Base-by-base conservation (phyloP, 2,797 vertebrate species). In the Cirrhinus molitorella region DNA sequence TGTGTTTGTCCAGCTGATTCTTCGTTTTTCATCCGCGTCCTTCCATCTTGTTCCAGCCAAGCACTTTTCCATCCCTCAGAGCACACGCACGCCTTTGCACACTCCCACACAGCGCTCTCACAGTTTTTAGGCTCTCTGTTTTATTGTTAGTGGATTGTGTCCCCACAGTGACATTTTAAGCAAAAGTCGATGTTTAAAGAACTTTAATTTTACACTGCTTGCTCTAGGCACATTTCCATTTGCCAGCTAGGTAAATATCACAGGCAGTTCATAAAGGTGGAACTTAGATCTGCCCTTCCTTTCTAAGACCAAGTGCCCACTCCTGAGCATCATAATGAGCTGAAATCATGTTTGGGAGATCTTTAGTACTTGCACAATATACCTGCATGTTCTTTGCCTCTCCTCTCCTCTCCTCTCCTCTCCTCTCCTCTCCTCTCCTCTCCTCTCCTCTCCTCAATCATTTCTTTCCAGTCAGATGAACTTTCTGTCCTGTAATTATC, bases 1-100 rank as follows among this genome's bases (percentile, higher is more conserved):
- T 79, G 37, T 83, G 40, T 89, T 89, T 90, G 76, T 89, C 81
- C 76, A 87, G 85, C 66, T 88, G 81, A 90, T 87, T 83, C 81
- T 70, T 83, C 81, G 83, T 87, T 85, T 73, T 88, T 86, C 70
- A 80, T 85, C 80, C 75, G 75, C 53, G 21, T 57, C 73, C 84
- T 51, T 72, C 83, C n/a, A 3, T 87, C 87, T 85, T 65, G 25
- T 66, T 85, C 31, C 89, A 86, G 85, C 88, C 70, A 61, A 88
- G 70, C 34, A 28, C 57, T 76, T 87, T 89, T 85, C 81, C 81
- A 76, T 67, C 47, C 61, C 61, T 83, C 47, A 16, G 61, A 76
- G 61, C 61, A 55, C 47, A 67, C 19, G 75, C 83, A 85, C 72
- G 79, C 86, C 68, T 80, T 87, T 63, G 68, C 66, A 78, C 61